Percentiles rank a stretch among this genome's conserved stretches.
Conservation (phyloP, 2,888 invertebrate genomes). For the Ophraella communa region DNA sequence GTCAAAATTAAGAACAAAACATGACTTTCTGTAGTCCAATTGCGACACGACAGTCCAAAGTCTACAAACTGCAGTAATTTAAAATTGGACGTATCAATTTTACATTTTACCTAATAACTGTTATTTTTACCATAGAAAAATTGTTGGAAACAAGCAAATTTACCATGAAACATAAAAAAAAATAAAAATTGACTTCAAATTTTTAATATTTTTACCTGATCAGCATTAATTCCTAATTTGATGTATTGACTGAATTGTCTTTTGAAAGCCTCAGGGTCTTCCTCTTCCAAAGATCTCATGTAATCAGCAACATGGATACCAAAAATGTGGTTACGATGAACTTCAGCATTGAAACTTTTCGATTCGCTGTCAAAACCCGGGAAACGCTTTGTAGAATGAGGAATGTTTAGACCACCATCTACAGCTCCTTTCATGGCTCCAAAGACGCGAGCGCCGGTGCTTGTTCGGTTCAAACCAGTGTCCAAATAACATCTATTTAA, state of each 20-base stretch:
- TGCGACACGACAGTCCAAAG: slow-evolving; percentile 65
- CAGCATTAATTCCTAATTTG: slow-evolving; percentile 87
- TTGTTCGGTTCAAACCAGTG: slow-evolving; percentile 95
- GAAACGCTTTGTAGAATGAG: slow-evolving; percentile 97
- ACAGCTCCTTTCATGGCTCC: slow-evolving; percentile 99
- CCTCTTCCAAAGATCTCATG: slow-evolving; percentile 91
- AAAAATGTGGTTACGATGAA: slow-evolving; percentile 96
- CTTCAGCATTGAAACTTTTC: slow-evolving; percentile 94
- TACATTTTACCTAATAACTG: too few species aligned
- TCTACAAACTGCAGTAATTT: slow-evolving; percentile 64
- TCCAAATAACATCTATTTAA: slow-evolving; percentile 92
- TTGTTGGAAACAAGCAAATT: too few species aligned
- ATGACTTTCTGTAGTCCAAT: slow-evolving; percentile 67
- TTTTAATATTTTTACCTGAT: too few species aligned
- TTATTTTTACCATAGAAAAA: too few species aligned
- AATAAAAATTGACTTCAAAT: too few species aligned
- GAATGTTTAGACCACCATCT: slow-evolving; percentile 98
- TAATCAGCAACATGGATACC: slow-evolving; percentile 97
- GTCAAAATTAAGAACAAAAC: slow-evolving; percentile 27
- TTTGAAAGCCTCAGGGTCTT: slow-evolving; percentile 97
- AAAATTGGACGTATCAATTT: slow-evolving; percentile 61
- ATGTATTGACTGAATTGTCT: slow-evolving; percentile 97
- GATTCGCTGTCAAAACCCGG: slow-evolving; percentile 94
- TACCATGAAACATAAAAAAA: too few species aligned
- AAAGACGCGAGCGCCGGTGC: slow-evolving; percentile 97